phyloP scores from a whole-genome alignment of 2,888 invertebrate genomes.

The Plusia festucae region DNA sequence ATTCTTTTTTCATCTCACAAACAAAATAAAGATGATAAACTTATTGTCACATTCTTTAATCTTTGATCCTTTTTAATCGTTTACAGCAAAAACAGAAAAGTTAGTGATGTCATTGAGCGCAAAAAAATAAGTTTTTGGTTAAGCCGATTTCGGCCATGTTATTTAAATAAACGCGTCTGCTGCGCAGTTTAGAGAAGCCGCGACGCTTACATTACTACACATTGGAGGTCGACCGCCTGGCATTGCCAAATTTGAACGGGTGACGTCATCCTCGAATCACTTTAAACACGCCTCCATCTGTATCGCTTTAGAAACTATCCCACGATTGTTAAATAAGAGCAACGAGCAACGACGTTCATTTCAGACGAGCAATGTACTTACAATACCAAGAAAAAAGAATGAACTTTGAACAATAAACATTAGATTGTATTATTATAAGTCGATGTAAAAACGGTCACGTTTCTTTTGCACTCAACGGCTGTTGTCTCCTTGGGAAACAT shows the following conservation, averaged over 20 bases:
- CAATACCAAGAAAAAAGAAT: conserved; percentile 11
- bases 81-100: conserved; percentile 1
- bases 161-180: conserved; percentile 23
- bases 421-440: conserved; percentile 62
- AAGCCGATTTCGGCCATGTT: conserved; percentile 19
- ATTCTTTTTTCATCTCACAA: too few species aligned
- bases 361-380: conserved; percentile 43
- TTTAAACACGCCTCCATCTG: conserved; percentile 24
- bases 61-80: neutral
- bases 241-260: conserved; percentile 82
- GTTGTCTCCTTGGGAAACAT: conserved; percentile 69
- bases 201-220: conserved; percentile 54
- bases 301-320: conserved; percentile 25
- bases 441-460: conserved; percentile 72
- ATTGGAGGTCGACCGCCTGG: conserved; percentile 81
- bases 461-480: conserved; percentile 67
- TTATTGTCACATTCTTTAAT: neutral
- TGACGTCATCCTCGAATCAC: conserved; percentile 71
- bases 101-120: conserved; percentile 35
- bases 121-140: conserved; percentile 21
- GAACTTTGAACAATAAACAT: conserved; percentile 46
- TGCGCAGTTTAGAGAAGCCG: conserved; percentile 57
- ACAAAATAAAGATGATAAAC: neutral
- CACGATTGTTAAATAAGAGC: conserved; percentile 19
- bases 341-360: neutral